Evolutionary conservation across 1,140 invertebrate genomes (phyloP), one percentile per base, ranked within the genome.

Genomic region (Archegozetes longisetosus): DNA sequence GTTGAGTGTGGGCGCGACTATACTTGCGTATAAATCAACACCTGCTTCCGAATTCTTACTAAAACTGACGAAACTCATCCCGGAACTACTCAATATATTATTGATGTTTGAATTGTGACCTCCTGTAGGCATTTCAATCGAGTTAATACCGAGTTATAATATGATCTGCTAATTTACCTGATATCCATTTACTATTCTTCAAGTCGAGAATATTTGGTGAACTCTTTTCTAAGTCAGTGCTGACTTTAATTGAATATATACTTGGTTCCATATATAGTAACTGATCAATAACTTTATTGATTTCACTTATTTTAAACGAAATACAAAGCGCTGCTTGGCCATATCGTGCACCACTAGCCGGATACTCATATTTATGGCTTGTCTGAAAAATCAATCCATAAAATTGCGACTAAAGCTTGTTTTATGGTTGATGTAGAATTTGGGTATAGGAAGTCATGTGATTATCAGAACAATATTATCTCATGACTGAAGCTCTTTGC

Each of bases 251-350:
- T 40, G 32, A 40, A 40, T 40, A 40, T 6, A 40, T 17, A 40
- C 17, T 6, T 40, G 32, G 32, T 17, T 17, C 6, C 32, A 40
- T 40, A 40, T 40, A 40, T 9, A 40, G 32, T 17, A 40, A 40
- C 17, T 68, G 64, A 75, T 83, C 85, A 3, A 58, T 29, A 51
- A 91, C 78, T 62, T 76, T 75, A 66, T 89, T 77, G 26, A 89
- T 70, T 53, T 83, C 52, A 2, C 3, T 76, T 22, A 73, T 69
- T 0, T 75, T 68, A 3, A 90, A 72, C 0, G 84, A 84, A 27
- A 94, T 75, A 69, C 91, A 96, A 0, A 95, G 72, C 63, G 92
- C 84, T 28, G 82, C 85, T 72, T 96, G 92, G 0, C 90, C 91
- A 72, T 84, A 86, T 14, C 73, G 70, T 58, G 72, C 72, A 0